phyloP scores from a whole-genome alignment of 1,140 invertebrate genomes.

The Dinothrombium tinctorium region DNA sequence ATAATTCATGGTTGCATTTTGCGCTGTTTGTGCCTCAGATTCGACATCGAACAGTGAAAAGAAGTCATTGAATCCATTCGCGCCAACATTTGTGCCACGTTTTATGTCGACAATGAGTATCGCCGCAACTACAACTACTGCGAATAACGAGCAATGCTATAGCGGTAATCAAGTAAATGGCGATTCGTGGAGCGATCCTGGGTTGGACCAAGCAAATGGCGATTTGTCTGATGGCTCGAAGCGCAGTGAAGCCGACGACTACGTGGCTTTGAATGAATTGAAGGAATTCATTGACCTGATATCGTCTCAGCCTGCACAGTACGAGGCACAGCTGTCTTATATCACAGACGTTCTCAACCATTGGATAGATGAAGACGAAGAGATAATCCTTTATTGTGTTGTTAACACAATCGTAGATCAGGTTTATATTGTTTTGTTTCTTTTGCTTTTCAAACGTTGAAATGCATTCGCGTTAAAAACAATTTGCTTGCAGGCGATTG shows the following conservation, averaged over 20 bases:
- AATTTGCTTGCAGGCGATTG: constrained; percentile 26
- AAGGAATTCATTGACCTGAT: constrained; percentile 11
- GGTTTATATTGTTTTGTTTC: constrained; percentile 4
- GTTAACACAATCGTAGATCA: constrained; percentile 12
- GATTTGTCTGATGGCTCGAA: no score
- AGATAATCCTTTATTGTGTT: constrained; percentile 6
- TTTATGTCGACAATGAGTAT: no score
- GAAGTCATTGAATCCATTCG: no score
- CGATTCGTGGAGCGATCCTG: no score
- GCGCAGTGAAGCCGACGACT: constrained; percentile 14
- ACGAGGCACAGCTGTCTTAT: constrained; percentile 2
- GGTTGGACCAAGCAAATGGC: no score
- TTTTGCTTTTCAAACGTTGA: not conserved
- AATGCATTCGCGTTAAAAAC: not conserved
- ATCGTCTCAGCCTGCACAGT: constrained; percentile 7
- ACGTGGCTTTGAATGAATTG: constrained; percentile 12
- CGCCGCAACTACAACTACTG: no score
- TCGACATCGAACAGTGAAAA: no score
- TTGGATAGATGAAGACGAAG: constrained; percentile 10
- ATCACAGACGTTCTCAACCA: constrained; percentile 7
- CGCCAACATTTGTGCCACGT: no score
- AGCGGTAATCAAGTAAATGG: no score
- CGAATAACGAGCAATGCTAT: no score
- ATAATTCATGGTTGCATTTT: no score
- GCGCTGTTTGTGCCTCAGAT: no score